These are phyloP conservation scores for Mus spretus DNA, from an alignment of 2,797 vertebrate species.

Conservation along the genomic window DNA sequence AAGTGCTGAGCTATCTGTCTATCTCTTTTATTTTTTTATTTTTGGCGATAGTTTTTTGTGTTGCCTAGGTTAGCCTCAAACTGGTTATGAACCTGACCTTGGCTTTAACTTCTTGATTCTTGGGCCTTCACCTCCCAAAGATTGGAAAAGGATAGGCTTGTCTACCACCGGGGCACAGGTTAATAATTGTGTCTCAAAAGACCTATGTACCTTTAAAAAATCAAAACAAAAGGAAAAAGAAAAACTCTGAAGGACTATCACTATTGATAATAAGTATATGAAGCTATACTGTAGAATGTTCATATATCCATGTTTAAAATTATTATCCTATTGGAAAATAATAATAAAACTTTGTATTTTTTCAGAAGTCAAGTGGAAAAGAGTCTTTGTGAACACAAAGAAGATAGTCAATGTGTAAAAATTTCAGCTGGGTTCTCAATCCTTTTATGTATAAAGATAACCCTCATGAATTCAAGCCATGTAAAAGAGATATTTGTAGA, in stretches of 20 bases:
- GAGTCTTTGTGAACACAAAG: background rate
- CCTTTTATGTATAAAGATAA: background rate
- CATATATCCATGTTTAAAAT: background rate
- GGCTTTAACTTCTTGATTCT: background rate
- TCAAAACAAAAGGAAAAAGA: background rate
- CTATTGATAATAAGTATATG: background rate
- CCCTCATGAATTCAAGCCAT: background rate
- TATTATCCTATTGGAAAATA: constrained; percentile 1
- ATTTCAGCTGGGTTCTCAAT: constrained; percentile 2
- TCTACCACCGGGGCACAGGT: background rate
- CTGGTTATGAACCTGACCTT: background rate
- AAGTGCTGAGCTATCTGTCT: background rate
- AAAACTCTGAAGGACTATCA: background rate
- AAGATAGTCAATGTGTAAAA: background rate
- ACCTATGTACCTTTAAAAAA: background rate
- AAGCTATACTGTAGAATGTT: background rate
- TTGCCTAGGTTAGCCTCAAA: background rate
- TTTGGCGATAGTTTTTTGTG: background rate
- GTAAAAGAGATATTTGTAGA: background rate
- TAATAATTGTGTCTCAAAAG: background rate
- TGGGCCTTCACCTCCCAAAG: background rate
- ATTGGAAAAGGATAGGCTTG: background rate
- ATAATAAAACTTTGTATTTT: background rate
- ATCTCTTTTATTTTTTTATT: too few species aligned
- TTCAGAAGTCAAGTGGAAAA: constrained; percentile 1